Evolutionary conservation across 2,113 vertebrate genomes (phyloP).

Genomic region (Polypterus bichir): DNA sequence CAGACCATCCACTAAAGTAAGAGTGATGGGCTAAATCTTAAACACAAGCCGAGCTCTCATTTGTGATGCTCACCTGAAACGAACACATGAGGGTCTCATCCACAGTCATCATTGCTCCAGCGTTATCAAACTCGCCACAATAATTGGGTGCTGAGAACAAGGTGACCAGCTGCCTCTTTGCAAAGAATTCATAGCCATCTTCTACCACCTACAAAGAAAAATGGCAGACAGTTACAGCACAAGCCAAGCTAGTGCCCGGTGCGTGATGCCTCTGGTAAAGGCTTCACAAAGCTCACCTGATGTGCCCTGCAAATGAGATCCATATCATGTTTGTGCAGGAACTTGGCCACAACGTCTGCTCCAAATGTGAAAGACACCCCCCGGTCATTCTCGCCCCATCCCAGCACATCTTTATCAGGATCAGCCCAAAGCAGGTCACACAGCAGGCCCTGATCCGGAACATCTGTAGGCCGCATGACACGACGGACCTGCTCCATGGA

Average conservation of each 20-base stretch:
- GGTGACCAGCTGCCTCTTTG: conserved; percentile 88
- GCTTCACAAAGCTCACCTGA: conserved; percentile 55
- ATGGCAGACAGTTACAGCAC: too few relatives aligned
- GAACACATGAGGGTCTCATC: conserved; percentile 94
- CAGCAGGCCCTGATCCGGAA: conserved; percentile 89
- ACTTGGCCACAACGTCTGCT: conserved; percentile 88
- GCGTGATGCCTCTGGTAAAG: too few relatives aligned
- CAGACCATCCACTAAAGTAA: too few relatives aligned
- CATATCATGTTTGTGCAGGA: conserved; percentile 91
- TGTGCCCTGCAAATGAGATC: conserved; percentile 93
- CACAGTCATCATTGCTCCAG: conserved; percentile 93
- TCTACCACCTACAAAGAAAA: conserved; percentile 69
- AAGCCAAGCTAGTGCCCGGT: neutral
- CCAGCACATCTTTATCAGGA: conserved; percentile 89
- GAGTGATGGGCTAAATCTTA: neutral
- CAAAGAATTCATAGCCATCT: conserved; percentile 92
- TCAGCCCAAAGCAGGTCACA: conserved; percentile 91
- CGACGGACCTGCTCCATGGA: conserved; percentile 93
- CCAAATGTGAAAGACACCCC: conserved; percentile 93
- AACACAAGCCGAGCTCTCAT: neutral
- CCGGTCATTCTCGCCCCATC: conserved; percentile 91
- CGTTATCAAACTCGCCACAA: conserved; percentile 93
- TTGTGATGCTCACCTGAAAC: conserved; percentile 64
- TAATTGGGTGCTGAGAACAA: conserved; percentile 94
- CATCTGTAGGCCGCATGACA: conserved; percentile 90